A percentile compares a stretch with the other conserved stretches of the same genome.
phyloP scores from a whole-genome alignment of 2,113 vertebrate genomes.

The Pterophyllum scalare region DNA sequence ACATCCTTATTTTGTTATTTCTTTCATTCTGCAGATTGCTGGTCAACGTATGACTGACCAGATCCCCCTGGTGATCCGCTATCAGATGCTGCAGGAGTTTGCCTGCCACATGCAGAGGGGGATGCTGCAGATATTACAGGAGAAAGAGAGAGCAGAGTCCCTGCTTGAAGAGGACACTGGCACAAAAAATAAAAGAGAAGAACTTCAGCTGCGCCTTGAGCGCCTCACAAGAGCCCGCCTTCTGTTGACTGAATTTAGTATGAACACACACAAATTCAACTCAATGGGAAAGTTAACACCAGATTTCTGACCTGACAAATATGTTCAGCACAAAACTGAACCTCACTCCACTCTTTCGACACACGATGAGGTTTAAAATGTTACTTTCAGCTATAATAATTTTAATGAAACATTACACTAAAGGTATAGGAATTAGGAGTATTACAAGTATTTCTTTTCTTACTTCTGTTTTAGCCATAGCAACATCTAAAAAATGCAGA shows the following conservation, averaged over 20 bases:
- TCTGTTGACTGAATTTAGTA: neutral
- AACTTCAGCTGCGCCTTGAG: neutral
- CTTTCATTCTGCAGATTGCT: constrained; percentile 77
- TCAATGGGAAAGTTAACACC: neutral
- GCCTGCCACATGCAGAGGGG: constrained; percentile 77
- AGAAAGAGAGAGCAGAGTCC: constrained; percentile 60
- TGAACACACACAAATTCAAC: neutral
- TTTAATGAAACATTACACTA: neutral
- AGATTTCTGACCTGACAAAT: neutral
- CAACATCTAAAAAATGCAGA: no score
- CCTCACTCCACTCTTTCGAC: neutral
- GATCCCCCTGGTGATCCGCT: constrained; percentile 86
- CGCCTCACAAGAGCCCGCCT: neutral
- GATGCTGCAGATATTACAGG: constrained; percentile 85
- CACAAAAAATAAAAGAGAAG: neutral
- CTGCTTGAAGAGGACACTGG: constrained; percentile 81
- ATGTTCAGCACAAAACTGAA: neutral
- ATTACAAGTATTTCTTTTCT: no score
- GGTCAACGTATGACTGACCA: constrained; percentile 83
- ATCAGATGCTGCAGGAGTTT: constrained; percentile 78
- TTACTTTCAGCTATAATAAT: neutral
- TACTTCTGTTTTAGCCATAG: no score
- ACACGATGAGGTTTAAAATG: neutral
- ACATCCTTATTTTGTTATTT: constrained; percentile 10
- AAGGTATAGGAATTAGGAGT: neutral